Percentiles rank a stretch among this genome's conserved stretches.
phyloP scores from a whole-genome alignment of 2,113 vertebrate species.

The Pterocles gutturalis region DNA sequence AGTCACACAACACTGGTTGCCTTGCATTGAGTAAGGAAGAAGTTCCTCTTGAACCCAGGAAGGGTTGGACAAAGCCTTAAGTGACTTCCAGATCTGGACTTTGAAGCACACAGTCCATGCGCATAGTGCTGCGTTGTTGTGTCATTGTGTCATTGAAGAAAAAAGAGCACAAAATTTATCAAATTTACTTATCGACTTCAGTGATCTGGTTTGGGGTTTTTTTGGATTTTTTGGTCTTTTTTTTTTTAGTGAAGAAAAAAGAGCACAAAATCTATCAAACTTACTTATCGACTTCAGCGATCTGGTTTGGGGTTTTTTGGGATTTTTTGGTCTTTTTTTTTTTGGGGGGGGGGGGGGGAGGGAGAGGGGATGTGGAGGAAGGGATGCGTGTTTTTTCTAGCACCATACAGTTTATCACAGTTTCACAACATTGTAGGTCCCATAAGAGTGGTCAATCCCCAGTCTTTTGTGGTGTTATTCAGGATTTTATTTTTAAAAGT shows the following conservation, averaged over 20 bases:
- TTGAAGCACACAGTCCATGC: background rate
- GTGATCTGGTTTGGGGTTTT: background rate
- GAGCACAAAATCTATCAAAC: background rate
- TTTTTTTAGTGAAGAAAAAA: background rate
- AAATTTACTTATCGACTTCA: background rate
- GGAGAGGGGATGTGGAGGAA: too few relatives aligned
- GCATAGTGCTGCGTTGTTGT: background rate
- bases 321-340: background rate
- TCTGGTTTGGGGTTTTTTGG: background rate
- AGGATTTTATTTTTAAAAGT: background rate
- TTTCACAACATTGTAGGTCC: background rate
- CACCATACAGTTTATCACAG: background rate
- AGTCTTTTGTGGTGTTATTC: background rate
- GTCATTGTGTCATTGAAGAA: background rate
- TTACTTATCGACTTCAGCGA: background rate
- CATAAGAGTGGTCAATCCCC: rapidly evolving
- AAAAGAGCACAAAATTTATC: background rate
- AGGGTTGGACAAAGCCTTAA: background rate
- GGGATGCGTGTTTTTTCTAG: background rate
- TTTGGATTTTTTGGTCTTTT: too few relatives aligned
- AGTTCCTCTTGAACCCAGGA: background rate
- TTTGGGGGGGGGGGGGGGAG: too few relatives aligned
- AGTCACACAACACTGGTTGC: background rate
- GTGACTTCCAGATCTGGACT: background rate
- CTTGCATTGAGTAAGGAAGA: background rate